Evolutionary conservation across 2,888 invertebrate genomes (phyloP).

Genomic region (Anthrax anthrax): DNA sequence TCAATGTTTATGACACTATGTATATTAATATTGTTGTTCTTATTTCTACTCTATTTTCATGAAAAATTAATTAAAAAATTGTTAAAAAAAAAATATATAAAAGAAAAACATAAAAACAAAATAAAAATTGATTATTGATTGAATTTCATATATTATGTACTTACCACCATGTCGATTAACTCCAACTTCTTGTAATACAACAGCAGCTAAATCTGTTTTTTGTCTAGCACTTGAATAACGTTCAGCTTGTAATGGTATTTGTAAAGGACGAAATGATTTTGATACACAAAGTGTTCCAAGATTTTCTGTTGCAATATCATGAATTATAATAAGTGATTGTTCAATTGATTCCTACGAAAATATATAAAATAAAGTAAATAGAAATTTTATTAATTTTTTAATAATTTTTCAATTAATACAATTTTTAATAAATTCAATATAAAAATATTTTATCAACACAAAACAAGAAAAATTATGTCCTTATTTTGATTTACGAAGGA

Average conservation of each 20-base stretch:
- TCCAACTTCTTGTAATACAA: constrained; percentile 58
- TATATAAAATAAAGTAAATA: neutral
- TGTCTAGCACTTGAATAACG: constrained; percentile 63
- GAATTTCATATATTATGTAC: constrained; percentile 15
- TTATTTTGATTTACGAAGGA: too few species aligned
- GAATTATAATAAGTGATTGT: constrained; percentile 54
- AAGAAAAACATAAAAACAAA: too few species aligned
- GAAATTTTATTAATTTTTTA: neutral
- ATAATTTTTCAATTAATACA: too few species aligned
- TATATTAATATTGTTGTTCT: too few species aligned
- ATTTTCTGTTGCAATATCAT: constrained; percentile 58
- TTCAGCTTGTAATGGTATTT: constrained; percentile 52
- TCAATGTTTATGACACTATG: too few species aligned
- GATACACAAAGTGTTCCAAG: constrained; percentile 58
- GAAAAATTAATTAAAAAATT: too few species aligned
- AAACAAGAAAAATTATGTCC: too few species aligned
- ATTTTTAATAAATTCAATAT: too few species aligned
- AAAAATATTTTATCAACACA: too few species aligned
- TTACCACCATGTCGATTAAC: constrained; percentile 46
- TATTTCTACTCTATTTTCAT: too few species aligned
- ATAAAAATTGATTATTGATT: too few species aligned
- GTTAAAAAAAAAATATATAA: too few species aligned
- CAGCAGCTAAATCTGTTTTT: constrained; percentile 65
- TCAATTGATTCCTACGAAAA: constrained; percentile 47
- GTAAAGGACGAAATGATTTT: constrained; percentile 51